Conservation (phyloP, 2,113 vertebrate genomes). For the Coracopsis vasa region DNA sequence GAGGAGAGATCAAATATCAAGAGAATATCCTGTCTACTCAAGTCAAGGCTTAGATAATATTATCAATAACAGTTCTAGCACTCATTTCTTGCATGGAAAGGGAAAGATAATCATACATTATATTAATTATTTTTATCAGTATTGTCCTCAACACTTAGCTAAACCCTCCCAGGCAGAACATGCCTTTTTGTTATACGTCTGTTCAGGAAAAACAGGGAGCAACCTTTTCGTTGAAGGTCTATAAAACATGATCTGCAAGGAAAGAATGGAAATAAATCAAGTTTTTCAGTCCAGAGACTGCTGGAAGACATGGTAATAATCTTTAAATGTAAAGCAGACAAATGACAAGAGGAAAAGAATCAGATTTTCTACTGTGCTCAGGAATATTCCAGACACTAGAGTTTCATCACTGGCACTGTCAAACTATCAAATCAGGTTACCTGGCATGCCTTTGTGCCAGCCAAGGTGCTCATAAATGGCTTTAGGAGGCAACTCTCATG, state of each 20-base stretch:
- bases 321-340: not conserved
- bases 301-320: not conserved
- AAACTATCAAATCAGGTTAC: not conserved
- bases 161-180: not conserved
- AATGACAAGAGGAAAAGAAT: not conserved
- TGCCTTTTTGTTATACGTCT: not conserved
- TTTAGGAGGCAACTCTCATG: not conserved
- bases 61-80: not conserved
- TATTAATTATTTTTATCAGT: not conserved
- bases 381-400: not conserved
- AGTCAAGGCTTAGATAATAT: not conserved
- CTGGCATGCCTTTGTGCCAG: not conserved
- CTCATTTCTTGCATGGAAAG: not conserved
- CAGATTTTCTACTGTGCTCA: not conserved
- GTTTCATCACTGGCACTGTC: not conserved
- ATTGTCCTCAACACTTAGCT: not conserved
- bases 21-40: not conserved
- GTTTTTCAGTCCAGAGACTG: not conserved
- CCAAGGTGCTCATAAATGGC: rapidly evolving
- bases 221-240: not conserved
- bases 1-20: not conserved
- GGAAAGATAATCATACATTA: not conserved
- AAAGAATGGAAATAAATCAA: not conserved
- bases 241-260: not conserved
- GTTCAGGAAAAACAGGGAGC: not conserved